Conservation (phyloP, 2,113 vertebrate genomes). For the Dendropsophus ebraccatus region DNA sequence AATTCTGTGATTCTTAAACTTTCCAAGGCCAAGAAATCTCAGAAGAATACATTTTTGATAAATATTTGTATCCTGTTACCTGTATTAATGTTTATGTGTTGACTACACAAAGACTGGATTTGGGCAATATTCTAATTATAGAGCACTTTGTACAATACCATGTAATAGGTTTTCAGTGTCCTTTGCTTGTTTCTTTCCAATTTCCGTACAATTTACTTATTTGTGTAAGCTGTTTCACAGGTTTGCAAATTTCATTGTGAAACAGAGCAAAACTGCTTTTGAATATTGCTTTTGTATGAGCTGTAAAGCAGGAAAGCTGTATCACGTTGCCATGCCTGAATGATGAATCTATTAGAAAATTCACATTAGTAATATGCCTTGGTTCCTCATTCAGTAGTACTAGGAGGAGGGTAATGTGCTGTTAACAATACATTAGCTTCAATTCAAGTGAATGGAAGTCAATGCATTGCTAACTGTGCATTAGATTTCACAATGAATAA, state of each 20-base stretch:
- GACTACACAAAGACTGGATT: background rate
- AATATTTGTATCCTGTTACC: background rate
- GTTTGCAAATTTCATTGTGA: slow-evolving; percentile 18
- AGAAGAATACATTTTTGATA: background rate
- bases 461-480: slow-evolving; percentile 44
- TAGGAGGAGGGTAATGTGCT: slow-evolving; percentile 44
- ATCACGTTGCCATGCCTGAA: slow-evolving; percentile 10
- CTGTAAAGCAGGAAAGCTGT: slow-evolving; percentile 21
- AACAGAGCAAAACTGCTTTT: slow-evolving; percentile 33
- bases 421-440: slow-evolving; percentile 41
- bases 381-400: slow-evolving; percentile 28
- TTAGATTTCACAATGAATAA: slow-evolving; percentile 43
- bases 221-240: slow-evolving; percentile 7
- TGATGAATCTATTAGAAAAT: slow-evolving; percentile 42
- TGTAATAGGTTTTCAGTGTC: slow-evolving; percentile 4
- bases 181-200: background rate
- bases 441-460: slow-evolving; percentile 47
- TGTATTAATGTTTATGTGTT: background rate
- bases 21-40: background rate
- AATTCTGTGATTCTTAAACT: background rate
- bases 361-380: slow-evolving; percentile 30
- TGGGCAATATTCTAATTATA: background rate
- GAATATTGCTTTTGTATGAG: slow-evolving; percentile 39
- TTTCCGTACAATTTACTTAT: slow-evolving; percentile 1
- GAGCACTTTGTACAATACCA: background rate